A percentile compares a stretch with the other conserved stretches of the same genome.
phyloP scores from a whole-genome alignment of 2,113 vertebrate genomes.

The Marmota monax region DNA sequence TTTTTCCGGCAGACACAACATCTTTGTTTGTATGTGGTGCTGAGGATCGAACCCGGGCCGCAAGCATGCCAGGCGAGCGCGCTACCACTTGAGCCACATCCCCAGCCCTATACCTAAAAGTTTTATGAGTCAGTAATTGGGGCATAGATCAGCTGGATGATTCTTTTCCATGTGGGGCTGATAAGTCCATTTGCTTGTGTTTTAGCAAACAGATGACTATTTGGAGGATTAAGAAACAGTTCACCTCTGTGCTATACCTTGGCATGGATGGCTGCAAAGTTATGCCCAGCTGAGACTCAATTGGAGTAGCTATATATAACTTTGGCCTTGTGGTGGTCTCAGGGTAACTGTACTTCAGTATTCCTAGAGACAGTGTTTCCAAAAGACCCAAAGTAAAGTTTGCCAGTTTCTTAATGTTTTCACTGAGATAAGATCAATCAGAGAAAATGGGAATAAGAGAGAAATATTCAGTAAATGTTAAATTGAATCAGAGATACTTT shows the following conservation, averaged over 20 bases:
- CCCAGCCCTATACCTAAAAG: neutral
- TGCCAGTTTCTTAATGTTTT: neutral
- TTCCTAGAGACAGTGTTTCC: neutral
- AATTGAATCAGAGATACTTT: neutral
- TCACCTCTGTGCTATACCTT: neutral
- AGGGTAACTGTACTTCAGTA: neutral
- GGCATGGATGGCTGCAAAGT: neutral
- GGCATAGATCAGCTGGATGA: neutral
- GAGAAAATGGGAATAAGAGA: neutral
- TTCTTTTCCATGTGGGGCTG: neutral
- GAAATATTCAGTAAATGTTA: neutral
- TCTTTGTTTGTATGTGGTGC: too few species aligned
- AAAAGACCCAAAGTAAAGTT: neutral
- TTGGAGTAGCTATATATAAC: neutral
- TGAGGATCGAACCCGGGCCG: too few species aligned
- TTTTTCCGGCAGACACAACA: too few species aligned
- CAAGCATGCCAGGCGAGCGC: too few species aligned
- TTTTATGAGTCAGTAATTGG: neutral
- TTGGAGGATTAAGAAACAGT: neutral
- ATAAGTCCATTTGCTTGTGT: neutral
- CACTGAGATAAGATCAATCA: neutral
- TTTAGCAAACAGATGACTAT: neutral
- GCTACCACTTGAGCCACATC: too few species aligned
- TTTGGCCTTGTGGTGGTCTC: neutral
- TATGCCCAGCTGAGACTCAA: neutral